phyloP scores from a whole-genome alignment of 1,140 invertebrate species.

The Cydia fagiglandana region DNA sequence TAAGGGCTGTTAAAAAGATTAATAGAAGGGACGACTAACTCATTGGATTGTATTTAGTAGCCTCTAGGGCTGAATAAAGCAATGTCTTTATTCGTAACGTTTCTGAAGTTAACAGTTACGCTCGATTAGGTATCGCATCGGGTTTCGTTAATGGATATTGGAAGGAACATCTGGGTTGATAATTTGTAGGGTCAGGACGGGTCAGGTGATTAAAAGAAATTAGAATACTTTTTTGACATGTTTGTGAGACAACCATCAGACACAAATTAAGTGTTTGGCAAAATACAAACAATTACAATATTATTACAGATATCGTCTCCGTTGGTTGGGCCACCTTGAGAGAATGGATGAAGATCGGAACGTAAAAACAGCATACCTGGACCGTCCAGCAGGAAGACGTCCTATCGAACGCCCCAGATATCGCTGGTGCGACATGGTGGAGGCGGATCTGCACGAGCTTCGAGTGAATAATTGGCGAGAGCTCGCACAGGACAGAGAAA shows the following conservation, averaged over 20 bases:
- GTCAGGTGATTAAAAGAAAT: background rate
- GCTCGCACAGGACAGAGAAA: too few relatives aligned
- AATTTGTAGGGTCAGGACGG: background rate
- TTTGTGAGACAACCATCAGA: background rate
- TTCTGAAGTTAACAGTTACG: slow-evolving; percentile 36
- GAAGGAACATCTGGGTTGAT: slow-evolving; percentile 12
- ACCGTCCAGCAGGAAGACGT: too few relatives aligned
- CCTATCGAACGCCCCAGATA: too few relatives aligned
- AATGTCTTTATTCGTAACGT: slow-evolving; percentile 36
- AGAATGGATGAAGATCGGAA: too few relatives aligned
- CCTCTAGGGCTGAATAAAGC: slow-evolving; percentile 38
- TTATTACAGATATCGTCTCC: too few relatives aligned
- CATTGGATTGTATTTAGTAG: slow-evolving; percentile 53
- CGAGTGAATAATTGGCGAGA: too few relatives aligned
- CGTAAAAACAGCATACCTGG: too few relatives aligned
- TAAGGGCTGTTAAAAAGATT: slow-evolving; percentile 57
- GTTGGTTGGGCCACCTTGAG: too few relatives aligned
- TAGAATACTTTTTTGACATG: background rate
- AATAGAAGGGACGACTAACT: slow-evolving; percentile 49
- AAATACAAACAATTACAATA: too few relatives aligned
- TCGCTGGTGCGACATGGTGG: too few relatives aligned
- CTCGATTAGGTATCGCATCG: slow-evolving; percentile 36
- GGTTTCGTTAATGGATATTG: slow-evolving; percentile 35
- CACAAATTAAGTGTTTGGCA: background rate
- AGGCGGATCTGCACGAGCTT: too few relatives aligned